Percentiles rank a stretch among this genome's conserved stretches.
Evolutionary conservation across 2,888 invertebrate species (phyloP).

Genomic region (Drosophila mettleri): DNA sequence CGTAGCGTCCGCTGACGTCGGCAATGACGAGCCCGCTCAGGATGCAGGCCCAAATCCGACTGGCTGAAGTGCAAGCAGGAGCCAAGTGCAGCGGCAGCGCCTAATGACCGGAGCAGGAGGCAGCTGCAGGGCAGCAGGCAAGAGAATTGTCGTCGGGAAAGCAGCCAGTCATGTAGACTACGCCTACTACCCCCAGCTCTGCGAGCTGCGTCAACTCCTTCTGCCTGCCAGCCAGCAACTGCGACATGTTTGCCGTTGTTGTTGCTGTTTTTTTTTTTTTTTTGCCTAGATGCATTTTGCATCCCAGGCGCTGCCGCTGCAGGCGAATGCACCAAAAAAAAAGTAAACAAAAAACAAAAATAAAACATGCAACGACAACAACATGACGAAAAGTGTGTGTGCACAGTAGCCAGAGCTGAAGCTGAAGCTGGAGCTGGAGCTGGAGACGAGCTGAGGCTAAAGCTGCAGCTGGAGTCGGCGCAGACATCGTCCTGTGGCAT

Average conservation of each 20-base stretch:
- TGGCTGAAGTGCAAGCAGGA: constrained; percentile 57
- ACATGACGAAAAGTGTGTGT: constrained; percentile 65
- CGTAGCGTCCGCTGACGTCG: constrained; percentile 46
- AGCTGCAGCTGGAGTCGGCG: constrained; percentile 29
- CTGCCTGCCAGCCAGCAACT: constrained; percentile 23
- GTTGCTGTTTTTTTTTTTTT: constrained; percentile 22
- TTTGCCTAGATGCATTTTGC: constrained; percentile 74
- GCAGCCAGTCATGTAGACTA: constrained; percentile 48
- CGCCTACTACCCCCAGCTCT: constrained; percentile 54
- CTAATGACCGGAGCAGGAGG: constrained; percentile 59
- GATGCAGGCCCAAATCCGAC: constrained; percentile 67
- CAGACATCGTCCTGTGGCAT: constrained; percentile 80
- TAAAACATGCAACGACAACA: constrained; percentile 57
- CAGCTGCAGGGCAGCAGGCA: constrained; percentile 1
- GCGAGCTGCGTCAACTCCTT: constrained; percentile 7
- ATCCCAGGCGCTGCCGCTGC: constrained; percentile 65
- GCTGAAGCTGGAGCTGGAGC: constrained; percentile 15
- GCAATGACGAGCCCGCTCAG: constrained; percentile 62
- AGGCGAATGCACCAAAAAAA: constrained; percentile 76
- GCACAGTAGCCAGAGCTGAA: constrained; percentile 52
- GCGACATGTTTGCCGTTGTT: constrained; percentile 72
- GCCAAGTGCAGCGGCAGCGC: constrained; percentile 67
- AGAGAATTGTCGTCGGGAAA: constrained; percentile 15
- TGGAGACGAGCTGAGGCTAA: constrained; percentile 23
- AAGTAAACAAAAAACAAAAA: constrained; percentile 29